Percentiles rank a stretch among this genome's conserved stretches.
phyloP scores from a whole-genome alignment of 2,797 vertebrate genomes.

The Pipistrellus pipistrellus region DNA sequence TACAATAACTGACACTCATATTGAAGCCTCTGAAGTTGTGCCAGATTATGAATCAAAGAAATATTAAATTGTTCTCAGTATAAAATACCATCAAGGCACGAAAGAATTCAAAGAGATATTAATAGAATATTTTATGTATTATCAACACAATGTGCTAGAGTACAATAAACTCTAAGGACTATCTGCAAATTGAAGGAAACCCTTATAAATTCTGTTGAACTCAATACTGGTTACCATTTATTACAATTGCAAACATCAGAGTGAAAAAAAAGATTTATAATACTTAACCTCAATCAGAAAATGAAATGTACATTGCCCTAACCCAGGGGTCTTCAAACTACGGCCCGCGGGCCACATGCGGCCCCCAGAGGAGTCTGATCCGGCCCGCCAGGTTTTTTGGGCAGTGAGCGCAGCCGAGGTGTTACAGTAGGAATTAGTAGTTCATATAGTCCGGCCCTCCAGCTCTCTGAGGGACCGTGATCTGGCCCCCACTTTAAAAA shows the following conservation, averaged over 20 bases:
- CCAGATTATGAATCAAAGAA: constrained; percentile 63
- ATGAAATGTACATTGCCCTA: neutral
- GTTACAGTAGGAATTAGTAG: no score
- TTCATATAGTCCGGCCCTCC: no score
- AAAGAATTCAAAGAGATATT: constrained; percentile 54
- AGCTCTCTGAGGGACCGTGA: no score
- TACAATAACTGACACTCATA: constrained; percentile 6
- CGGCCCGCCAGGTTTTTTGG: no score
- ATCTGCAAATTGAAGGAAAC: constrained; percentile 53
- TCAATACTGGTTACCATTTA: constrained; percentile 9
- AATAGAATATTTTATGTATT: constrained; percentile 28
- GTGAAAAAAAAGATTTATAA: constrained; percentile 44
- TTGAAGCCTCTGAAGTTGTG: neutral
- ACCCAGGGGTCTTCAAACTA: no score
- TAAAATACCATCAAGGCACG: constrained; percentile 32
- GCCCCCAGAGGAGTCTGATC: no score
- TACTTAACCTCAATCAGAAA: constrained; percentile 58
- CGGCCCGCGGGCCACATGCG: no score
- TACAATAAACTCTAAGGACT: constrained; percentile 24
- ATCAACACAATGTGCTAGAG: neutral
- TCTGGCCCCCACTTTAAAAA: no score
- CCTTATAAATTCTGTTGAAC: neutral
- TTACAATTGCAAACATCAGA: constrained; percentile 43
- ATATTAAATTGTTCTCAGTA: constrained; percentile 36
- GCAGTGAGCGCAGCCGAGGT: no score